Evolutionary conservation across 2,113 vertebrate genomes (phyloP).

Genomic region (Romanogobio albipinnatus): DNA sequence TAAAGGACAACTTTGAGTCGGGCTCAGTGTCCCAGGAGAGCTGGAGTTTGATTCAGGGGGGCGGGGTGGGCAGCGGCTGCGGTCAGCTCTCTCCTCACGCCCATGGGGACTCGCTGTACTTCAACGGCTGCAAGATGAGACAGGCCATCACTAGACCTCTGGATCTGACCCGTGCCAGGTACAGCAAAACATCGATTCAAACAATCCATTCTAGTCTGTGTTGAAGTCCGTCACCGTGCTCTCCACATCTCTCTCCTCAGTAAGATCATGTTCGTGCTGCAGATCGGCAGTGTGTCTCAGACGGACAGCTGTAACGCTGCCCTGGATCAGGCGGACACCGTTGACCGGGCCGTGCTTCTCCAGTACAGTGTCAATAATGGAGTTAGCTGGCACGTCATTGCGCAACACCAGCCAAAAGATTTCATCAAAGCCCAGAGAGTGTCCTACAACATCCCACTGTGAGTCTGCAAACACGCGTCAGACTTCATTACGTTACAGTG

Average conservation of each 20-base stretch:
- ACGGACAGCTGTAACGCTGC: constrained; percentile 97
- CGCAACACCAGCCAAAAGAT: constrained; percentile 98
- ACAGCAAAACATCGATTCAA: constrained; percentile 59
- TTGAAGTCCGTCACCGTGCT: neutral
- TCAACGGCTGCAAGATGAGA: constrained; percentile 94
- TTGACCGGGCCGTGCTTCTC: constrained; percentile 93
- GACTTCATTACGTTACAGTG: neutral
- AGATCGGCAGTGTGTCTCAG: constrained; percentile 94
- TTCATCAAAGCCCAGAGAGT: constrained; percentile 97
- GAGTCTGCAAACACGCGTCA: constrained; percentile 69
- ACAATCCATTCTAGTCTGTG: too few species aligned
- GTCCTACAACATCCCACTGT: constrained; percentile 98
- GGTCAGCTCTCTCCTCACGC: constrained; percentile 96
- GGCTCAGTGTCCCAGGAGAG: constrained; percentile 89
- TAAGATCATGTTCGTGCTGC: constrained; percentile 99
- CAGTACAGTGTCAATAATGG: constrained; percentile 97
- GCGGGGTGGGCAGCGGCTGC: constrained; percentile 92
- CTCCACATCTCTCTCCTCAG: constrained; percentile 70
- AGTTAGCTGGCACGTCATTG: constrained; percentile 96
- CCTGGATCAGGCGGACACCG: constrained; percentile 85
- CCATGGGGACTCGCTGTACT: constrained; percentile 96
- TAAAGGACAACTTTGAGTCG: constrained; percentile 99
- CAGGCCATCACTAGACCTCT: constrained; percentile 94
- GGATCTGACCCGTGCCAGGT: constrained; percentile 98
- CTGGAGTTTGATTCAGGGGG: constrained; percentile 96